Evolutionary conservation across 1,140 invertebrate species (phyloP).

Genomic region (Venturia canescens): DNA sequence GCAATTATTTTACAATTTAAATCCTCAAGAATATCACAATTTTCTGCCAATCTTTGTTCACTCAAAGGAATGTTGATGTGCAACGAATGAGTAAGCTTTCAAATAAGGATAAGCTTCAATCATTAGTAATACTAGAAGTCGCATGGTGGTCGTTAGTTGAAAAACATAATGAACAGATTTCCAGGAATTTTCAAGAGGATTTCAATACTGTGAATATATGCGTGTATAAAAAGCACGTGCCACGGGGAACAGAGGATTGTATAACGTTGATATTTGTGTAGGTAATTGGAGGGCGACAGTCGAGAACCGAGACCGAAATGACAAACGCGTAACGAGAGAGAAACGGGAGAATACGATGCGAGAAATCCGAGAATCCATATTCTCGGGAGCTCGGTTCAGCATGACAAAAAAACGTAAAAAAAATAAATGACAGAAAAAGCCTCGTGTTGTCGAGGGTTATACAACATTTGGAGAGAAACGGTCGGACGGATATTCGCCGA

Average conservation of each 20-base stretch:
- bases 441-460: slow-evolving; percentile 13
- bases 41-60: too few species aligned
- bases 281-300: slow-evolving; percentile 32
- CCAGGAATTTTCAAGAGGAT: background rate
- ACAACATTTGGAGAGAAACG: slow-evolving; percentile 14
- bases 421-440: background rate
- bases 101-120: too few species aligned
- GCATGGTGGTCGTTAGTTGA: background rate
- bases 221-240: background rate
- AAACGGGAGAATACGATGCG: slow-evolving; percentile 30
- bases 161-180: slow-evolving; percentile 17
- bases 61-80: too few species aligned
- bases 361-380: slow-evolving; percentile 27
- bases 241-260: slow-evolving; percentile 16
- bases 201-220: background rate
- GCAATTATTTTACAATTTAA: too few species aligned
- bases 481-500: slow-evolving; percentile 1
- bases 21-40: too few species aligned
- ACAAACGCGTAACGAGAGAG: slow-evolving; percentile 18
- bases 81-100: too few species aligned
- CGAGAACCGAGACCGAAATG: slow-evolving; percentile 21
- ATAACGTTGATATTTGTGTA: slow-evolving; percentile 12
- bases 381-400: background rate
- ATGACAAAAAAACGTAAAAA: background rate
- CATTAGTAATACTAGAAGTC: too few species aligned